Conservation (phyloP, 1,140 invertebrate genomes). For the Pseudomyrmex flavicornis region DNA sequence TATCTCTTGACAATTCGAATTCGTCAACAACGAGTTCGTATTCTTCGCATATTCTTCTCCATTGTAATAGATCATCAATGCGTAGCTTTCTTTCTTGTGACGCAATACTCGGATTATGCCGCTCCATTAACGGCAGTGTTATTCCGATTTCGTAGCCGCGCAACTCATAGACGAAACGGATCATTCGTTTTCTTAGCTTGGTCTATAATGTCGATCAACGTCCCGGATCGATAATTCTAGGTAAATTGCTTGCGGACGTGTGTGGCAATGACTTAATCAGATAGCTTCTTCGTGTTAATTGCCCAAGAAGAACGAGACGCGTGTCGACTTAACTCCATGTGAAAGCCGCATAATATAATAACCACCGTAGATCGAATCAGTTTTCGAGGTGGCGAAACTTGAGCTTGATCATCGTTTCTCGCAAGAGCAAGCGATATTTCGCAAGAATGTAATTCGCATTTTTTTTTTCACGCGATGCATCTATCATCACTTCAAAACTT, state of each 20-base stretch:
- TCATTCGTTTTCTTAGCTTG: conserved; percentile 35
- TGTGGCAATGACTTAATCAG: conserved; percentile 4
- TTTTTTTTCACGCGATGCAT: conserved; percentile 39
- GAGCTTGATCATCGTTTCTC: conserved; percentile 23
- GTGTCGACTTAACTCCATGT: not conserved
- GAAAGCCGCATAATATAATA: conserved; percentile 53
- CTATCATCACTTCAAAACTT: conserved; percentile 41
- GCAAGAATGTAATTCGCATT: conserved; percentile 33
- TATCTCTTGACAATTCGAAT: too few species aligned
- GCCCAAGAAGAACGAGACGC: conserved; percentile 13
- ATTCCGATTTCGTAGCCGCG: conserved; percentile 63
- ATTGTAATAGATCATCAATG: conserved; percentile 4
- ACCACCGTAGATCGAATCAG: conserved; percentile 51
- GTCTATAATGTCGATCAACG: conserved; percentile 19
- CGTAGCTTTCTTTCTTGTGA: conserved; percentile 19
- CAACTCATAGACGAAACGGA: conserved; percentile 66
- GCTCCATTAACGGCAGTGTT: conserved; percentile 46
- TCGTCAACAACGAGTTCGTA: too few species aligned
- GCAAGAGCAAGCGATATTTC: conserved; percentile 2
- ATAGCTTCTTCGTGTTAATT: conserved; percentile 41
- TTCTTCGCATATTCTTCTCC: not conserved
- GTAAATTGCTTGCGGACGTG: not conserved
- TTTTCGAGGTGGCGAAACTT: conserved; percentile 47
- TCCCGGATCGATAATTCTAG: conserved; percentile 11
- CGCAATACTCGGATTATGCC: conserved; percentile 38